Percentiles rank a stretch among this genome's conserved stretches.
Conservation (phyloP, 1,140 invertebrate genomes). For the Nephila pilipes region DNA sequence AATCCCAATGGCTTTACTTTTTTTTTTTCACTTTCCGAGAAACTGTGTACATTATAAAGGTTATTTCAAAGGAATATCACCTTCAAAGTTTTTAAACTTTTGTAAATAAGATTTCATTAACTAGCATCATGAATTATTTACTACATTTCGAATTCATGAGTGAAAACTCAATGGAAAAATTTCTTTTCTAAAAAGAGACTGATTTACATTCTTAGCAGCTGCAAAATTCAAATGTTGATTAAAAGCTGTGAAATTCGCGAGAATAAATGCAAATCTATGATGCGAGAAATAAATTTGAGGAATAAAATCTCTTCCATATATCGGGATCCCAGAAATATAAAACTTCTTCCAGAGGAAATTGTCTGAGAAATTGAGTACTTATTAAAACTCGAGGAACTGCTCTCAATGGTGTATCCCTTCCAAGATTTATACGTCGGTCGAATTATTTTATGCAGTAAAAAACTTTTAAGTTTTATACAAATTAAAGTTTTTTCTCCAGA, state of each 20-base stretch:
- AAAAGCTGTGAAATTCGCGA: background rate
- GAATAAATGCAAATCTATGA: background rate
- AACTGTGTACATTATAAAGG: no score
- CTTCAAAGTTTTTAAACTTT: background rate
- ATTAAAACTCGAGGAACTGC: background rate
- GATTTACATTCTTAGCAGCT: background rate
- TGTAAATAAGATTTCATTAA: background rate
- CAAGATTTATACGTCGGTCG: no score
- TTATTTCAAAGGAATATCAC: no score
- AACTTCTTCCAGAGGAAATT: background rate
- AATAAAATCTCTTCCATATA: background rate
- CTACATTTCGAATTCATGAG: background rate
- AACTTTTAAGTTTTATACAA: no score
- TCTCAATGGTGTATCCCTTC: no score
- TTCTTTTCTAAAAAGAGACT: background rate
- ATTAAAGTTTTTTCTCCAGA: no score
- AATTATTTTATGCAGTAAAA: no score
- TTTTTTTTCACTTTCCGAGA: background rate
- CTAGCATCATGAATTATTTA: slow-evolving; percentile 26
- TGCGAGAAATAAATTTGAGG: background rate
- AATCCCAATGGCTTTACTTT: background rate
- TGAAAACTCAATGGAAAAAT: background rate
- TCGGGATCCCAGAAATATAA: background rate
- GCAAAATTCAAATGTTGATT: background rate
- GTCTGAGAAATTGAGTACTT: background rate